phyloP scores from a whole-genome alignment of 2,113 vertebrate genomes.

The Baryphthengus martii region DNA sequence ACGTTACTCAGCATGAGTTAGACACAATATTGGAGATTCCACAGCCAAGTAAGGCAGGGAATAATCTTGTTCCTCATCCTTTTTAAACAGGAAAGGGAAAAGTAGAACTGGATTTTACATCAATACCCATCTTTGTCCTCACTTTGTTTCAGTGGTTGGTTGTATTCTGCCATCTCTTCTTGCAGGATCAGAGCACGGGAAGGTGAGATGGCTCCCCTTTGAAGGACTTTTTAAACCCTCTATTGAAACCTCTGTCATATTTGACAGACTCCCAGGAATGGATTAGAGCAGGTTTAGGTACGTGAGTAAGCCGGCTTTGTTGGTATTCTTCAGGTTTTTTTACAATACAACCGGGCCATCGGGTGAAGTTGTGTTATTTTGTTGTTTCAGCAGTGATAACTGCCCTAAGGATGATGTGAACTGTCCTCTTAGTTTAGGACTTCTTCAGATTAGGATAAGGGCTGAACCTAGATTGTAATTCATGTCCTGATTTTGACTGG shows the following conservation, averaged over 20 bases:
- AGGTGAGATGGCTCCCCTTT: neutral
- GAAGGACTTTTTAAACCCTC: neutral
- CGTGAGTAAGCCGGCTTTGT: neutral
- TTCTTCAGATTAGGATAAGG: neutral
- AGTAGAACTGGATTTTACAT: neutral
- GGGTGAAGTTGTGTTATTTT: neutral
- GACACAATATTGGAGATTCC: constrained; percentile 22
- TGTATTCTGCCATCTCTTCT: neutral
- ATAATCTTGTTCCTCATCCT: constrained; percentile 9
- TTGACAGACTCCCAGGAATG: neutral
- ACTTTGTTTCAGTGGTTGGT: neutral
- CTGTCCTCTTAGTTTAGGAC: neutral
- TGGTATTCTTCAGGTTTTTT: neutral
- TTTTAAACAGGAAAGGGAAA: constrained; percentile 4
- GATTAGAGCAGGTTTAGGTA: neutral
- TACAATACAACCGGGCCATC: neutral
- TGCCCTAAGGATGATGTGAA: neutral
- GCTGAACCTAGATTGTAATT: neutral
- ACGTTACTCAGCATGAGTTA: constrained; percentile 41
- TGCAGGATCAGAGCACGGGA: neutral
- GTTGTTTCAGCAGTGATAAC: neutral
- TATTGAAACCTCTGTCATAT: neutral
- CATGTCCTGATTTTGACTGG: neutral
- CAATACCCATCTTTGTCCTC: neutral
- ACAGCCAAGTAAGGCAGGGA: neutral